Base-by-base conservation (phyloP, 2,888 invertebrate genomes). In the Amblyjoppa proteus region DNA sequence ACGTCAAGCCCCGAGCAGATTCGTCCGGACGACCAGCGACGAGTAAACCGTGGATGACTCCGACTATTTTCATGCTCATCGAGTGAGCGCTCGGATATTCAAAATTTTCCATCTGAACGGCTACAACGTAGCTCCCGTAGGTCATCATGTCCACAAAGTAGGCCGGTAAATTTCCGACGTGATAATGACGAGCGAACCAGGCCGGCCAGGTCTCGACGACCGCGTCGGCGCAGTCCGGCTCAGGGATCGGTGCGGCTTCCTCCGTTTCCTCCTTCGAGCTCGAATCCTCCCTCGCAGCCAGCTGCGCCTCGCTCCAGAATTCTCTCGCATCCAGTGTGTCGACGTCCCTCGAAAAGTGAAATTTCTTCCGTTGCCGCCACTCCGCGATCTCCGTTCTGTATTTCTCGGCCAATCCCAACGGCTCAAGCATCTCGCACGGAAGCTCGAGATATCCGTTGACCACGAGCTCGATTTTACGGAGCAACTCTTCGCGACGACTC, bases 91-190 rank as follows among this genome's bases (percentile, higher is more conserved):
- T 96, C 4, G 95, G 94, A 69, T 95, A 95, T 3, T 93, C 92
- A 89, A 95, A 96, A 92, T 97, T 96, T 93, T 98, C 97, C 5
- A 97, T 95, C 94, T 97, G 97, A 0, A 97, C 96, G 73, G 95
- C 95, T 88, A 96, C 96, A 94, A 84, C 96, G 95, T 56, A 96
- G 95, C 13, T 28, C 11, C 58, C 95, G 95, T 81, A 16, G 13
- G 6, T 3, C 53, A 96, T 94, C 20, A 97, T 95, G 91, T 97
- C 97, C 31, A 97, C 95, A 89, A 97, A 96, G 84, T 95, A 95
- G 7, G 96, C 94, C 0, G 97, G 96, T 87, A 91, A 95, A 64
- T 94, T 90, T 34, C 96, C 96, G 2, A 94, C 93, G 64, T 96
- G 95, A 82, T 97, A 96, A 84, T 96, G 95, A 51, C 95, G 94